These are phyloP conservation scores for Alectoris magna DNA, from an alignment of 2,797 vertebrate genomes.

Conservation along the genomic window DNA sequence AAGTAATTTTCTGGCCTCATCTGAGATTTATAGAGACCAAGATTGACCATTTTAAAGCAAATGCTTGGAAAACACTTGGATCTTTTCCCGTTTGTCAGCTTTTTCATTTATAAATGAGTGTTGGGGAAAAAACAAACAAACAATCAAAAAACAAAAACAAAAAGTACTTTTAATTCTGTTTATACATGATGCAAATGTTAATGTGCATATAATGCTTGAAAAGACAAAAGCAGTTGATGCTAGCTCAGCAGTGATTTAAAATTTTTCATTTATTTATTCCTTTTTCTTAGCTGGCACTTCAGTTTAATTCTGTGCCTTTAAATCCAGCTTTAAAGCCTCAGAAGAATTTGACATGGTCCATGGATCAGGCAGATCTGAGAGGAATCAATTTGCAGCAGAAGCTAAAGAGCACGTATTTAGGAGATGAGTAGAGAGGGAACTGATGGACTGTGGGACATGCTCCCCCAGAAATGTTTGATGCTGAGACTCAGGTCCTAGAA, in stretches of 20 bases:
- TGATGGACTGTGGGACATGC: background rate
- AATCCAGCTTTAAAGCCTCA: constrained; percentile 44
- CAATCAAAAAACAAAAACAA: too few relatives aligned
- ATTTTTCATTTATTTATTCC: background rate
- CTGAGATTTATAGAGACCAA: background rate
- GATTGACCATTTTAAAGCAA: background rate
- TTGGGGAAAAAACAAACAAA: background rate
- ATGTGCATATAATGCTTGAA: background rate
- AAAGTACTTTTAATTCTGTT: background rate
- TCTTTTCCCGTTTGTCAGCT: background rate
- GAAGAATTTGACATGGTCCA: constrained; percentile 44
- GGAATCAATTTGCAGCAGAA: constrained; percentile 50
- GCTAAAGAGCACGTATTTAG: background rate
- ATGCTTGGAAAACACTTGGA: background rate
- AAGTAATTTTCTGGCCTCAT: background rate
- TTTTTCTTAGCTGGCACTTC: constrained; percentile 2
- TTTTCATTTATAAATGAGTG: background rate
- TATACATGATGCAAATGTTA: background rate
- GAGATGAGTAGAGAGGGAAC: background rate
- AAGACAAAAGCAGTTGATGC: background rate
- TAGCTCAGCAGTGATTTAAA: background rate
- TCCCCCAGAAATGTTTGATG: constrained; percentile 19
- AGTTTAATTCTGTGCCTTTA: constrained; percentile 25
- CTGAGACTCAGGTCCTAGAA: constrained; percentile 23
- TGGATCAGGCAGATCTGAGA: constrained; percentile 31